Conservation (phyloP, 1,140 invertebrate species). For the Ostrea denselamellosa region DNA sequence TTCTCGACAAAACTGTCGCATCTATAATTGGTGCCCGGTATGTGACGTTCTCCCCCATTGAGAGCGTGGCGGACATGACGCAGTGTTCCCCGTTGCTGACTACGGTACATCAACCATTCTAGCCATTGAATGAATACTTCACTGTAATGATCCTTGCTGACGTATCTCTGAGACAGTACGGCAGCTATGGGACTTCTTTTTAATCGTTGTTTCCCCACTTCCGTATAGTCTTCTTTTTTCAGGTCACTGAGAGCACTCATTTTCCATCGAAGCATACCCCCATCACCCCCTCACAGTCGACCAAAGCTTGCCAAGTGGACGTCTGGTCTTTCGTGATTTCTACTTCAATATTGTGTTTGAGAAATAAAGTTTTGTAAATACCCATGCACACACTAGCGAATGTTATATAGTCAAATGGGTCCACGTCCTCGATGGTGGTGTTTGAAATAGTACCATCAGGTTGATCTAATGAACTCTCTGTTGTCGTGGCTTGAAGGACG, state of each 20-base stretch:
- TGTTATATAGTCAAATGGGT: conserved; percentile 45
- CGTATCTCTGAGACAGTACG: conserved; percentile 46
- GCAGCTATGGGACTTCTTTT: conserved; percentile 46
- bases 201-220: conserved; percentile 42
- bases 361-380: conserved; percentile 45
- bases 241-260: too few species aligned
- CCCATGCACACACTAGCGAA: conserved; percentile 48
- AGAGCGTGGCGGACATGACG: too few species aligned
- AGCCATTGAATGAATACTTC: too few species aligned
- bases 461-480: conserved; percentile 20
- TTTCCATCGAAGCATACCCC: conserved; percentile 37
- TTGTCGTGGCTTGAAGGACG: too few species aligned
- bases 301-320: conserved; percentile 1
- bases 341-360: too few species aligned
- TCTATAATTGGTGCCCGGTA: too few species aligned
- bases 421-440: conserved; percentile 18
- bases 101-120: too few species aligned
- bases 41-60: too few species aligned
- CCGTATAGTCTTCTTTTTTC: conserved; percentile 40
- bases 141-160: too few species aligned
- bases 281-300: conserved; percentile 10
- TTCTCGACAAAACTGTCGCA: too few species aligned
- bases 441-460: conserved; percentile 27
- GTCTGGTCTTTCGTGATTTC: too few species aligned
- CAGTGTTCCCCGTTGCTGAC: too few species aligned